Percentiles rank a stretch among this genome's conserved stretches.
Conservation (phyloP, 2,888 invertebrate genomes). For the Aphelenchoides bicaudatus region DNA sequence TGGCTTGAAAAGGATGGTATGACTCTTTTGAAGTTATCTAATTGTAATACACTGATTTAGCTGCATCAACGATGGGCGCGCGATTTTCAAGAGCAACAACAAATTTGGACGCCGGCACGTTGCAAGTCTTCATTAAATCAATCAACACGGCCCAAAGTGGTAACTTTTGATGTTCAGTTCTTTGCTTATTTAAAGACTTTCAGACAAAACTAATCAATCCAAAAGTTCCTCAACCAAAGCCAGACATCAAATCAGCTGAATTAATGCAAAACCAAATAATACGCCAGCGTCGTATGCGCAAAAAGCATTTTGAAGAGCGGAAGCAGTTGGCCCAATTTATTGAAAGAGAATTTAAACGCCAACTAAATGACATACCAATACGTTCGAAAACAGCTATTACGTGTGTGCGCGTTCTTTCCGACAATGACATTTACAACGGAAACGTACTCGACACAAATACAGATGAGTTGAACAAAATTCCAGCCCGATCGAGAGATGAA, state of each 20-base stretch:
- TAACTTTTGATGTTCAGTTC: background rate
- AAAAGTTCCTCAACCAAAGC: background rate
- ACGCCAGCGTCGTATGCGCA: conserved; percentile 9
- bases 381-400: background rate
- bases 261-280: background rate
- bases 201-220: background rate
- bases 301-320: background rate
- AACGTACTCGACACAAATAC: conserved; percentile 7
- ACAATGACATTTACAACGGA: conserved; percentile 8
- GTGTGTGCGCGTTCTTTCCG: conserved; percentile 5
- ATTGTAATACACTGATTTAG: background rate
- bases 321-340: background rate
- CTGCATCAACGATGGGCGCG: conserved; percentile 7
- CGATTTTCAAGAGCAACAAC: conserved; percentile 10
- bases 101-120: background rate
- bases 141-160: background rate
- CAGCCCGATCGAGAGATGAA: conserved; percentile 2
- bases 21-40: background rate
- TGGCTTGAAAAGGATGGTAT: conserved; percentile 8
- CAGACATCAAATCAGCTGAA: background rate
- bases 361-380: background rate
- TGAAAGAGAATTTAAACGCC: conserved; percentile 5
- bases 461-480: conserved; percentile 13
- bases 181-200: background rate
- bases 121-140: background rate